These are phyloP conservation scores for Falco biarmicus DNA, from an alignment of 2,797 vertebrate genomes.

Conservation along the genomic window DNA sequence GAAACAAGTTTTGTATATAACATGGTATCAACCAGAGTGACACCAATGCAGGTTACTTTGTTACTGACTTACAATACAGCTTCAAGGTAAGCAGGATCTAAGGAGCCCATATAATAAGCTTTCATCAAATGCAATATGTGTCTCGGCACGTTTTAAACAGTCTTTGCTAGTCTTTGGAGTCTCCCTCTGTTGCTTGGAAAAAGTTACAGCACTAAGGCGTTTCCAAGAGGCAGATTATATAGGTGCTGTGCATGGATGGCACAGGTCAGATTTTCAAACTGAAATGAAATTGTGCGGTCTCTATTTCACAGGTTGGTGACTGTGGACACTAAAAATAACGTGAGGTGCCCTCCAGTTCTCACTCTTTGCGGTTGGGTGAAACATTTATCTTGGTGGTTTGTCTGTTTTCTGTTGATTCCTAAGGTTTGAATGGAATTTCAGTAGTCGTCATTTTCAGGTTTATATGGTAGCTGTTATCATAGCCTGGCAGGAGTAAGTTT, in stretches of 20 bases:
- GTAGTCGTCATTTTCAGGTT: constrained; percentile 26
- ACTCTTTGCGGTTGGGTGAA: constrained; percentile 11
- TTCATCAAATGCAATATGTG: not conserved
- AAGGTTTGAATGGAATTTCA: constrained; percentile 47
- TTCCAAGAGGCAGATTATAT: not conserved
- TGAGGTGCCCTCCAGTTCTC: not conserved
- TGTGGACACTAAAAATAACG: constrained; percentile 15
- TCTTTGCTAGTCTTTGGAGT: not conserved
- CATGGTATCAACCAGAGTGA: not conserved
- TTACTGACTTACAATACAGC: not conserved
- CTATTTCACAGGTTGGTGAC: constrained; percentile 14
- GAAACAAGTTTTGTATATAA: not conserved
- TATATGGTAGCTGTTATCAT: constrained; percentile 39
- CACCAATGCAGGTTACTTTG: not conserved
- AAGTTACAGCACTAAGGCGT: not conserved
- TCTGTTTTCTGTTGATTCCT: constrained; percentile 40
- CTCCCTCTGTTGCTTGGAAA: not conserved
- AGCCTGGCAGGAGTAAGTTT: constrained; percentile 46
- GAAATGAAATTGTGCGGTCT: not conserved
- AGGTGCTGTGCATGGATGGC: not conserved
- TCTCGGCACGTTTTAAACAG: not conserved
- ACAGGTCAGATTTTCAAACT: not conserved
- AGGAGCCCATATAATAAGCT: not conserved
- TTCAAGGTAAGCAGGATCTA: not conserved
- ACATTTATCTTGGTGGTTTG: constrained; percentile 46